Percentiles rank a stretch among this genome's conserved stretches.
phyloP scores from a whole-genome alignment of 2,888 invertebrate species.

The Melanostoma mellinum region DNA sequence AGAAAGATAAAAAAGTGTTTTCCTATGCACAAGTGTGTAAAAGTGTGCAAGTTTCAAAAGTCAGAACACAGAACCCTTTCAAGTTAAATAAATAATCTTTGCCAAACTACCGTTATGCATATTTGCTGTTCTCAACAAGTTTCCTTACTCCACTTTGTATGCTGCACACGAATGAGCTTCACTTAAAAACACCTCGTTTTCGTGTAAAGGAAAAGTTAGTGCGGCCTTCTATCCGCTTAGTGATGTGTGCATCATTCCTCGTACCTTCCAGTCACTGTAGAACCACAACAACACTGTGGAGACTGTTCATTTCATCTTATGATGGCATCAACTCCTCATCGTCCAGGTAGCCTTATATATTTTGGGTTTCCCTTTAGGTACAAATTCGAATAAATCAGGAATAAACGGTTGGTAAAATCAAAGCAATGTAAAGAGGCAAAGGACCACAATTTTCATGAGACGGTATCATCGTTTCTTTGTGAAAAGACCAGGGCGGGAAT shows the following conservation, averaged over 20 bases:
- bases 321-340: constrained; percentile 11
- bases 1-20: too few species aligned
- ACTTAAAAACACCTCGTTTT: constrained; percentile 39
- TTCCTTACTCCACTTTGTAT: too few species aligned
- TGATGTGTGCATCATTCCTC: background rate
- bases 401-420: constrained; percentile 4
- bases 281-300: background rate
- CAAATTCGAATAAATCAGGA: constrained; percentile 50
- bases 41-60: too few species aligned
- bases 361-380: constrained; percentile 36
- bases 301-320: constrained; percentile 26
- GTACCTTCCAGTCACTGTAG: background rate
- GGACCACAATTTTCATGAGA: constrained; percentile 5
- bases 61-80: too few species aligned
- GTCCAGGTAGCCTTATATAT: constrained; percentile 11
- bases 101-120: too few species aligned
- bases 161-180: background rate
- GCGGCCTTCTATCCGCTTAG: constrained; percentile 15
- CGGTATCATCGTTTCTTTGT: constrained; percentile 20
- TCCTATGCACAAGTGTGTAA: too few species aligned
- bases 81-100: too few species aligned
- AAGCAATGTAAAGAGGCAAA: background rate
- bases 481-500: constrained; percentile 18
- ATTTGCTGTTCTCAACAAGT: too few species aligned
- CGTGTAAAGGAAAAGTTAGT: background rate